Conservation (phyloP, 1,140 invertebrate genomes). For the Myzus persicae region DNA sequence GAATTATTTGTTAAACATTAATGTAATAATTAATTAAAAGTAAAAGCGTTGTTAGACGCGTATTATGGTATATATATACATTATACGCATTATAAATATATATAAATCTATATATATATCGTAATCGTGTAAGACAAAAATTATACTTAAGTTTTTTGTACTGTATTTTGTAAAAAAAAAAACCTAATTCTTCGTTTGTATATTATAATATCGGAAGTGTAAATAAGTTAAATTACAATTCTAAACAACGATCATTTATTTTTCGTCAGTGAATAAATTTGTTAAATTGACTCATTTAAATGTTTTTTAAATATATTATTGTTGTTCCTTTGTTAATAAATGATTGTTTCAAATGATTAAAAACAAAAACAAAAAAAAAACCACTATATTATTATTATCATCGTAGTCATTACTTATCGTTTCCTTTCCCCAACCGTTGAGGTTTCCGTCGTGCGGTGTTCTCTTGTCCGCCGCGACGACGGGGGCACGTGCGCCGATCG, state of each 20-base stretch:
- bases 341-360: conserved; percentile 56
- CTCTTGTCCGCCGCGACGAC: neutral
- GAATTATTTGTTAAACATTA: conserved; percentile 50
- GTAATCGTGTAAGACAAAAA: conserved; percentile 41
- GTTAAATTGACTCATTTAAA: conserved; percentile 56
- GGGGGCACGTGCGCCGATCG: neutral
- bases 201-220: conserved; percentile 53
- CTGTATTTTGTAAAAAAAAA: conserved; percentile 57
- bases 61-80: conserved; percentile 6
- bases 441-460: neutral
- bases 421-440: neutral
- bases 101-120: neutral
- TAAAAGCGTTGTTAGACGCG: conserved; percentile 22
- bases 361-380: conserved; percentile 35
- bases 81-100: neutral
- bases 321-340: conserved; percentile 58
- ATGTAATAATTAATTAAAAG: conserved; percentile 43
- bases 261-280: conserved; percentile 56
- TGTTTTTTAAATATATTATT: conserved; percentile 57
- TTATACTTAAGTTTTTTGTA: conserved; percentile 58
- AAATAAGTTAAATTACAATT: conserved; percentile 53
- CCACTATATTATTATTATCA: neutral
- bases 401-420: neutral
- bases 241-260: conserved; percentile 58
- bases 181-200: conserved; percentile 52